phyloP scores from a whole-genome alignment of 2,113 vertebrate species.

The Oncorhynchus clarkii region DNA sequence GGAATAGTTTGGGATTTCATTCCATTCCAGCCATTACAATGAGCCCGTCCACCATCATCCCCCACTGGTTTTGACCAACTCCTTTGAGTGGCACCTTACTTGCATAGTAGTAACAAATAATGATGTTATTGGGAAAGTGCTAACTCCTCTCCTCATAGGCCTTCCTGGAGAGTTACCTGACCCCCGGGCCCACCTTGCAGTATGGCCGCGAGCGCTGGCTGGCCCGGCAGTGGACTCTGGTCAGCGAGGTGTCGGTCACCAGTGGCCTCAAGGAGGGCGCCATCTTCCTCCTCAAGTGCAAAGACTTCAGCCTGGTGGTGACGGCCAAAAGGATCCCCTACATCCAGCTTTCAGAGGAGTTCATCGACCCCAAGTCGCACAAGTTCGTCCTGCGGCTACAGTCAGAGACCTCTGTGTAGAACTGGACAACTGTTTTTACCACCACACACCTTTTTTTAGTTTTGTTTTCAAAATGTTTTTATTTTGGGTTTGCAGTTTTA shows the following conservation, averaged over 20 bases:
- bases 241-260: constrained; percentile 92
- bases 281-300: constrained; percentile 86
- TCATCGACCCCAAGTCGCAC: constrained; percentile 95
- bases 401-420: constrained; percentile 92
- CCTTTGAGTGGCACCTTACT: not conserved
- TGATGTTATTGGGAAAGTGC: not conserved
- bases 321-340: constrained; percentile 86
- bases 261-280: constrained; percentile 84
- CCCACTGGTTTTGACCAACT: not conserved
- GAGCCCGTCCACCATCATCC: not conserved
- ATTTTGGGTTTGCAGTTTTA: constrained; percentile 60
- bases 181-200: constrained; percentile 86
- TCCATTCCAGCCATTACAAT: too few relatives aligned
- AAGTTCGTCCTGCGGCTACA: constrained; percentile 96
- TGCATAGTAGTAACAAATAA: too few relatives aligned
- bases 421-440: constrained; percentile 5
- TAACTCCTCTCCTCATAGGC: constrained; percentile 66
- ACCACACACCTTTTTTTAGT: not conserved
- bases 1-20: too few relatives aligned
- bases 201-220: constrained; percentile 88
- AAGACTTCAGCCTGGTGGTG: constrained; percentile 93
- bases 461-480: constrained; percentile 32
- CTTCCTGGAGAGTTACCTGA: constrained; percentile 92
- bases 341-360: constrained; percentile 92
- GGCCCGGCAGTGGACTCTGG: constrained; percentile 89